Percentiles rank a stretch among this genome's conserved stretches.
Evolutionary conservation across 2,888 invertebrate species (phyloP).

Genomic region (Epistrophe eligans): DNA sequence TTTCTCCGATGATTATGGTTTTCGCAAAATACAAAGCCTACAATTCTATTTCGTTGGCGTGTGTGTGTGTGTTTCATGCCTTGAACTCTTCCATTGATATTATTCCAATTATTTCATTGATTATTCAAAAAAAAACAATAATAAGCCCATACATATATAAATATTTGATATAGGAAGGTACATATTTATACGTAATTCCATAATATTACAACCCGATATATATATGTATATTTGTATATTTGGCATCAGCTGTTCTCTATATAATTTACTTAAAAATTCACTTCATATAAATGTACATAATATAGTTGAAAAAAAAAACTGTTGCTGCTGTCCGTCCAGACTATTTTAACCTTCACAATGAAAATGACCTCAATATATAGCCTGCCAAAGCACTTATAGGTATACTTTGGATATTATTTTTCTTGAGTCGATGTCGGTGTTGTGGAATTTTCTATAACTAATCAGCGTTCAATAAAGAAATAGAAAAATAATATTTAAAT

Average conservation of each 20-base stretch:
- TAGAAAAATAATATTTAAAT: conserved; percentile 28
- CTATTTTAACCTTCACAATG: conserved; percentile 37
- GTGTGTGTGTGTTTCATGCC: not conserved
- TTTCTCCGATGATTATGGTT: not conserved
- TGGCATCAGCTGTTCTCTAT: conserved; percentile 2
- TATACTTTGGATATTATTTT: not conserved
- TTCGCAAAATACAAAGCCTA: not conserved
- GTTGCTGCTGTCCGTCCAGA: not conserved
- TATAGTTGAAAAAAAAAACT: conserved; percentile 2
- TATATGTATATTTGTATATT: not conserved
- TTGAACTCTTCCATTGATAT: conserved; percentile 1
- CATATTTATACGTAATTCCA: no score
- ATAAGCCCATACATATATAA: not conserved
- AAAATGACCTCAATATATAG: conserved; percentile 30
- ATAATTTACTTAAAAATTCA: not conserved
- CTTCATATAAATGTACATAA: not conserved
- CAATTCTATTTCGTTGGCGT: not conserved
- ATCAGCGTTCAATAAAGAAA: conserved; percentile 27
- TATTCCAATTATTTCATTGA: conserved; percentile 9
- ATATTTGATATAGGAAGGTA: no score
- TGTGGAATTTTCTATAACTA: not conserved
- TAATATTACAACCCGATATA: not conserved
- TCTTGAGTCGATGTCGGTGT: not conserved
- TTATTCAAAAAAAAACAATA: conserved; percentile 11
- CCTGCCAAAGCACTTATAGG: not conserved